Conservation (phyloP, 1,140 invertebrate species). For the Pseudomyrmex pallidus region DNA sequence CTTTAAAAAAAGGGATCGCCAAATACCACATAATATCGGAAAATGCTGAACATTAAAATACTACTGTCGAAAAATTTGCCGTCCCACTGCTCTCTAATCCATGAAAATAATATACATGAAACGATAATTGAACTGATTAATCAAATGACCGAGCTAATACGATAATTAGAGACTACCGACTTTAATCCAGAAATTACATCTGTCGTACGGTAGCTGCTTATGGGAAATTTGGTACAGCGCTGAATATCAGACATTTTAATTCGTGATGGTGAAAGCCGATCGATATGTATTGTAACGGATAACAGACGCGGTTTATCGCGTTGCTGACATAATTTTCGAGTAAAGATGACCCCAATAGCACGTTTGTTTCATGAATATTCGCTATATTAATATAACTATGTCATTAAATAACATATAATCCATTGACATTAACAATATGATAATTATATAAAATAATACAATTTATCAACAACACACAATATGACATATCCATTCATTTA, state of each 20-base stretch:
- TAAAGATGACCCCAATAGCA: conserved; percentile 2
- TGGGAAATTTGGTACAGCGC: neutral
- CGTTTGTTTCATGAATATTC: conserved; percentile 24
- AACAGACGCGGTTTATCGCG: conserved; percentile 17
- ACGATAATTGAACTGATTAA: conserved; percentile 64
- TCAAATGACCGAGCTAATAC: conserved; percentile 52
- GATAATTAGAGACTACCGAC: conserved; percentile 50
- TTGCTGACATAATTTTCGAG: neutral
- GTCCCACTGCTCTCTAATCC: neutral
- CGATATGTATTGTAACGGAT: conserved; percentile 23
- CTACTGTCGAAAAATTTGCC: neutral
- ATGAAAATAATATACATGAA: neutral
- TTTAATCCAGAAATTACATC: conserved; percentile 63
- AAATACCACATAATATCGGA: neutral
- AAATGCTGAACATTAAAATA: conserved; percentile 1
- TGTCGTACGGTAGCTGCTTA: neutral
- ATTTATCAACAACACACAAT: neutral
- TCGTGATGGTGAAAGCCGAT: neutral
- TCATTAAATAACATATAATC: conserved; percentile 14
- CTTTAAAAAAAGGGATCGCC: neutral
- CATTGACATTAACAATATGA: neutral
- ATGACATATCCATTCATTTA: neutral
- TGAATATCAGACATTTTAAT: conserved; percentile 49
- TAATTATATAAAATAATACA: neutral
- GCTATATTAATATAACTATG: neutral